These are phyloP conservation scores for Ypsolopha scabrella DNA, from an alignment of 2,888 invertebrate genomes.

Conservation along the genomic window DNA sequence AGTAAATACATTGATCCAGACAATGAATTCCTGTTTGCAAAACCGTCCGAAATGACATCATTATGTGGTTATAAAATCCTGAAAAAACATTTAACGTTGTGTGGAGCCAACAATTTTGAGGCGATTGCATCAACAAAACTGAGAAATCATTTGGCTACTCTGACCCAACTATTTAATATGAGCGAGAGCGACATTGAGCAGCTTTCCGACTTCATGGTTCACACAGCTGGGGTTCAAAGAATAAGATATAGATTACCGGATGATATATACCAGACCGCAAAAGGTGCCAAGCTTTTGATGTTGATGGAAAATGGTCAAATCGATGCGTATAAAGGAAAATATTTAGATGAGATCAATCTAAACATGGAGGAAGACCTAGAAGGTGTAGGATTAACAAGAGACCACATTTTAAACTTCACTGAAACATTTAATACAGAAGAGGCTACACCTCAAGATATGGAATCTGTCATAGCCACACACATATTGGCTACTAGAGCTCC, in stretches of 20 bases:
- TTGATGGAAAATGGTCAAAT: constrained; percentile 24
- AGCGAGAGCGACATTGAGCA: background rate
- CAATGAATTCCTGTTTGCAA: constrained; percentile 4
- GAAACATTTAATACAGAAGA: background rate
- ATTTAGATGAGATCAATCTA: constrained; percentile 16
- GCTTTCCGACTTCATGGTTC: background rate
- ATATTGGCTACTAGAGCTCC: background rate
- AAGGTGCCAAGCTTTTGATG: constrained; percentile 20
- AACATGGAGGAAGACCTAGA: constrained; percentile 17
- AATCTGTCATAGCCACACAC: background rate
- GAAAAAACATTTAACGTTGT: constrained; percentile 15
- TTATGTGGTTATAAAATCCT: constrained; percentile 22
- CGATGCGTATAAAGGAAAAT: constrained; percentile 16
- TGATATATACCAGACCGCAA: constrained; percentile 22
- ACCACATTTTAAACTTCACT: constrained; percentile 8
- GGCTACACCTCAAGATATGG: background rate
- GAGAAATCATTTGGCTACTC: constrained; percentile 22
- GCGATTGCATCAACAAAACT: constrained; percentile 21
- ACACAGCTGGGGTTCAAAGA: constrained; percentile 14
- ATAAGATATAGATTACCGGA: constrained; percentile 18
- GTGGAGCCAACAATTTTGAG: constrained; percentile 20
- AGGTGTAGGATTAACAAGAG: constrained; percentile 12
- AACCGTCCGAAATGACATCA: constrained; percentile 7
- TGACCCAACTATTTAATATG: constrained; percentile 20
- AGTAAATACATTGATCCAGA: background rate